These are phyloP conservation scores for Leptoteleia sp. DNA, from an alignment of 1,140 invertebrate species.

Conservation along the genomic window DNA sequence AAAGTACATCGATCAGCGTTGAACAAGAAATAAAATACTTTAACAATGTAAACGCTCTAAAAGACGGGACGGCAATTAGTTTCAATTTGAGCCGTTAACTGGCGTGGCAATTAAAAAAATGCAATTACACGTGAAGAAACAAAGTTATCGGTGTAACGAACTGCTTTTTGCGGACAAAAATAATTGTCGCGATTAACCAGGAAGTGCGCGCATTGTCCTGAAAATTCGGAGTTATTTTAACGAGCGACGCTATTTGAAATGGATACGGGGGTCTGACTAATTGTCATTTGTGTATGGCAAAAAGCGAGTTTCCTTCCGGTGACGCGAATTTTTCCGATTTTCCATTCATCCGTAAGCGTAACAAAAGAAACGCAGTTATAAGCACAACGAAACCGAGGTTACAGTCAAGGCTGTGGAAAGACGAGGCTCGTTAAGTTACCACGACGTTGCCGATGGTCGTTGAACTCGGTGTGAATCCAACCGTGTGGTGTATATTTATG, in stretches of 20 bases:
- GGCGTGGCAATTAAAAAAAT: not conserved
- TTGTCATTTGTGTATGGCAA: not conserved
- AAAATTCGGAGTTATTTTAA: conserved; percentile 18
- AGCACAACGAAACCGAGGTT: conserved; percentile 56
- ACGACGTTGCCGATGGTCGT: conserved; percentile 55
- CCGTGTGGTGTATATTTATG: conserved; percentile 32
- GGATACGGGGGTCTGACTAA: conserved; percentile 19
- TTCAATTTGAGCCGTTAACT: not conserved
- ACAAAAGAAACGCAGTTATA: conserved; percentile 54
- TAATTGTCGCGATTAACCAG: conserved; percentile 3
- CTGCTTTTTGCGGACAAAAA: not conserved
- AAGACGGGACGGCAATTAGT: not conserved
- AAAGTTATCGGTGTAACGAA: not conserved
- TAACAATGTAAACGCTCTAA: not conserved
- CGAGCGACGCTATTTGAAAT: too few species aligned
- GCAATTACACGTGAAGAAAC: not conserved
- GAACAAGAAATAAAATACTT: conserved; percentile 5
- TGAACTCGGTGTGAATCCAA: conserved; percentile 59
- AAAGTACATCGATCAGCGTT: conserved; percentile 8
- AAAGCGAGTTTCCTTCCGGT: conserved; percentile 26
- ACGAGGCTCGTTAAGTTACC: conserved; percentile 60
- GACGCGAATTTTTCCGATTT: conserved; percentile 36
- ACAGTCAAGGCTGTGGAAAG: conserved; percentile 62
- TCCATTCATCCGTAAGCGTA: conserved; percentile 46
- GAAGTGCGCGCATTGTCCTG: conserved; percentile 8